A percentile compares a stretch with the other conserved stretches of the same genome.
These are phyloP conservation scores for Mesoligia furuncula DNA, from an alignment of 2,888 invertebrate genomes.

Conservation along the genomic window DNA sequence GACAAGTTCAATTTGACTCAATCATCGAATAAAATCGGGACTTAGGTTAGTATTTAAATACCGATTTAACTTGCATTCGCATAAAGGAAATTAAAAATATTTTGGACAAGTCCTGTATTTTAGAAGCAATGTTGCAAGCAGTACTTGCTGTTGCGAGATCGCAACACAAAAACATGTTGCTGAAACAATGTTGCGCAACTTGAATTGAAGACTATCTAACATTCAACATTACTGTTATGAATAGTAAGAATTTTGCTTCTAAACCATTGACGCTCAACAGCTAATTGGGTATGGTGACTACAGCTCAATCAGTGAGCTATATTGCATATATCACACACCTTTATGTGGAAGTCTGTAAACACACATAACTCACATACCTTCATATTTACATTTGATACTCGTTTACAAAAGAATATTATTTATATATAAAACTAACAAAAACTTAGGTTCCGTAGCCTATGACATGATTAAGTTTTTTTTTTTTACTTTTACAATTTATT, in stretches of 20 bases:
- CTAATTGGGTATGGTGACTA: neutral
- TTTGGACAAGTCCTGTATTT: neutral
- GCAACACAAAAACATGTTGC: neutral
- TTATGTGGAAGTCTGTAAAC: constrained; percentile 29
- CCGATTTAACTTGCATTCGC: neutral
- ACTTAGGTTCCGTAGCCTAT: constrained; percentile 38
- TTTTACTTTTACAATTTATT: constrained; percentile 21
- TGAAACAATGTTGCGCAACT: neutral
- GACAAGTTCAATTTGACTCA: neutral
- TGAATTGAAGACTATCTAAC: neutral
- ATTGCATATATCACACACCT: constrained; percentile 2
- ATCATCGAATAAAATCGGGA: neutral
- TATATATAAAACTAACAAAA: constrained; percentile 38
- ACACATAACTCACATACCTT: constrained; percentile 26
- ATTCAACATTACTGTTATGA: neutral
- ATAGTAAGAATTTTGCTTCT: neutral
- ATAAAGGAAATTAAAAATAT: neutral
- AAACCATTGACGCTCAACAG: neutral
- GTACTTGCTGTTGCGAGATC: neutral
- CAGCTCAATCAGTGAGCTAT: neutral
- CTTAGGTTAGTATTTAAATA: neutral
- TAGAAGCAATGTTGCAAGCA: neutral
- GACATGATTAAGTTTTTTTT: constrained; percentile 32
- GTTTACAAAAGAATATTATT: constrained; percentile 40
- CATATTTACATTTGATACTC: constrained; percentile 50